These are phyloP conservation scores for Eupristina koningsbergeri DNA, from an alignment of 1,140 invertebrate genomes.

Conservation along the genomic window DNA sequence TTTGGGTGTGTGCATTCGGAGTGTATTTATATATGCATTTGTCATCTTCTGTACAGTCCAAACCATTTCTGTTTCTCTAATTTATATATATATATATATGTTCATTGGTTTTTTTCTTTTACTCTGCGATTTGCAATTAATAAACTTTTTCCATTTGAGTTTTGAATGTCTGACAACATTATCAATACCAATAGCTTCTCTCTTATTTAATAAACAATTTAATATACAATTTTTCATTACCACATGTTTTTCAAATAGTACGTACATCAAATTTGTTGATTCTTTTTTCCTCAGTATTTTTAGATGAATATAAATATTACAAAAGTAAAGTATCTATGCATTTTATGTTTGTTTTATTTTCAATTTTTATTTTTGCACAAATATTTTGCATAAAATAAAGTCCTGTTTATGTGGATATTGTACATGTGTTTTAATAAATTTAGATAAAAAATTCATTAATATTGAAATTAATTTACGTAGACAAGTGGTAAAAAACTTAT, in stretches of 20 bases:
- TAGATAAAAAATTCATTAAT: no score
- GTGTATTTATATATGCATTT: conserved; percentile 57
- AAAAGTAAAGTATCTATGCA: neutral
- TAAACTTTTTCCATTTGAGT: conserved; percentile 2
- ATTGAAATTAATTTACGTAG: no score
- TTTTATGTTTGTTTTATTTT: neutral
- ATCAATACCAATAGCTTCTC: no score
- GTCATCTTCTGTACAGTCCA: conserved; percentile 53
- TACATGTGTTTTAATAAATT: no score
- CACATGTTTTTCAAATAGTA: neutral
- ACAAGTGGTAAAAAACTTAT: no score
- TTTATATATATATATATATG: conserved; percentile 34
- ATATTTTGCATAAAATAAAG: neutral
- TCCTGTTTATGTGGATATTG: neutral
- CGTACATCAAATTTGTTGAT: neutral
- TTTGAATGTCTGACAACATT: neutral
- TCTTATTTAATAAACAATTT: no score
- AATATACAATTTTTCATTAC: conserved; percentile 4
- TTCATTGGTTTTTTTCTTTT: conserved; percentile 54
- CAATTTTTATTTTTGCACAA: no score
- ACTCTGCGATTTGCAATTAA: neutral
- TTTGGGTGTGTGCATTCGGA: conserved; percentile 43
- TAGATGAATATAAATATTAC: no score
- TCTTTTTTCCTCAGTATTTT: no score
- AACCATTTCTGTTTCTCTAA: conserved; percentile 29